Evolutionary conservation across 2,113 vertebrate species (phyloP), one percentile per base, ranked within the genome.

Genomic region (Notothenia coriiceps): DNA sequence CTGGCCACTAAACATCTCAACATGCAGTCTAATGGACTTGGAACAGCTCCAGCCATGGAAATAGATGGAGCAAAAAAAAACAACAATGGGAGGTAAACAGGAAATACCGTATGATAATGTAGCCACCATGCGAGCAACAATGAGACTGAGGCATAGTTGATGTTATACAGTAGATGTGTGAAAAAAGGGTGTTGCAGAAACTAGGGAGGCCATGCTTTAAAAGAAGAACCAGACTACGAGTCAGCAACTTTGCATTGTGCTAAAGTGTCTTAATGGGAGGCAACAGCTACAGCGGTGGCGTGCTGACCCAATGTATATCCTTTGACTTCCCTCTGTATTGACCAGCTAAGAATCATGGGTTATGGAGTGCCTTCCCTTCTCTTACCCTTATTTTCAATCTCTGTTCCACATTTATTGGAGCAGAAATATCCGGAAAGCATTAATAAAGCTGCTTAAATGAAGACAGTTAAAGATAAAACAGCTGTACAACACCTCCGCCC

Each of bases 1-100:
- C 75, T 79, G 82, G 65, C 61, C 54, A 71, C 66, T 40, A 84
- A 78, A 85, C 56, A 81, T 88, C 56, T 85, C 68, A 74, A 79
- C 77, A 67, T 73, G 62, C 59, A 55, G 66, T 77, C 64, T 82
- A 84, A 90, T 77, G 64, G 51, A 82, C 74, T 54, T 70, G 49
- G 64, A 83, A 71, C 50, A 52, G 43, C 56, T 61, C 52, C 13
- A 76, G 44, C 20, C n/a, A 80, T 43, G 49, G 18, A 63, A 66
- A 54, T 20, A 33, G 59, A 76, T 55, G 52, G 57, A 47, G 43
- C 47, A 49, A 79, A 74, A 66, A 10, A 33, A 76, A 78, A 82
- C 54, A 75, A 83, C 22, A 25, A 25, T 44, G 43, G 64, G 35
- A 73, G 49, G 35, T 13, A 55, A 29, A 75, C 25, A 40, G 76